phyloP scores from a whole-genome alignment of 2,797 vertebrate genomes.

The Fratercula arctica region DNA sequence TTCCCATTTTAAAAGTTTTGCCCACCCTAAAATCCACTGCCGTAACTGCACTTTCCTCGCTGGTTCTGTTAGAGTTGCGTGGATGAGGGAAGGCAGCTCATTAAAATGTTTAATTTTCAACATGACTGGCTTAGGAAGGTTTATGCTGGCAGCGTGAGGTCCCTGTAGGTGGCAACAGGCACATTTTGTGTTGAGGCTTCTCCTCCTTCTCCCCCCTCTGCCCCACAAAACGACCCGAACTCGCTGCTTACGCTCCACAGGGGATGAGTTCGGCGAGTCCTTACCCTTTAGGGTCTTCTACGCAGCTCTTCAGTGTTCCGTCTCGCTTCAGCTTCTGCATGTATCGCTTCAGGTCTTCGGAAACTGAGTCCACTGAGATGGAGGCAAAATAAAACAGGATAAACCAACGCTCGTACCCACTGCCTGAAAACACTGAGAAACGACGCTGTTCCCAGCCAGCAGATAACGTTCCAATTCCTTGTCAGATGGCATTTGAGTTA shows the following conservation, averaged over 20 bases:
- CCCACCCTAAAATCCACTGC: background rate
- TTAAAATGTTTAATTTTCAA: background rate
- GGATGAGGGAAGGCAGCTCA: background rate
- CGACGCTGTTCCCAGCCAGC: background rate
- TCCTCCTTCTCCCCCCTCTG: background rate
- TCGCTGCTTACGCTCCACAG: too few species aligned
- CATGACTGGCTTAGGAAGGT: background rate
- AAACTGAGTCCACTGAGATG: slow-evolving; percentile 46
- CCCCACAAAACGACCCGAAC: background rate
- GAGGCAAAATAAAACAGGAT: background rate
- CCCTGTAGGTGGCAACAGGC: too few species aligned
- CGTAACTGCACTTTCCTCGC: background rate
- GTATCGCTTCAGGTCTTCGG: slow-evolving; percentile 65
- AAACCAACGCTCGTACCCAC: accelerated
- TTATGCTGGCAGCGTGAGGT: background rate
- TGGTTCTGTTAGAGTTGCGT: too few species aligned
- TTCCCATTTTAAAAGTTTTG: background rate
- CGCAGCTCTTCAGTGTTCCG: slow-evolving; percentile 69
- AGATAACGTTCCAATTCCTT: accelerated
- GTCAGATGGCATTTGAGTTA: background rate
- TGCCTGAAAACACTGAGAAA: background rate
- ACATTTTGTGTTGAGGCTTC: background rate
- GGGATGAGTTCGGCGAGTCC: background rate
- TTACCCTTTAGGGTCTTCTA: slow-evolving; percentile 65
- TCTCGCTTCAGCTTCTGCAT: slow-evolving; percentile 56